Evolutionary conservation across 2,113 vertebrate species (phyloP), one percentile per base, ranked within the genome.

Genomic region (Regulus satrapa): DNA sequence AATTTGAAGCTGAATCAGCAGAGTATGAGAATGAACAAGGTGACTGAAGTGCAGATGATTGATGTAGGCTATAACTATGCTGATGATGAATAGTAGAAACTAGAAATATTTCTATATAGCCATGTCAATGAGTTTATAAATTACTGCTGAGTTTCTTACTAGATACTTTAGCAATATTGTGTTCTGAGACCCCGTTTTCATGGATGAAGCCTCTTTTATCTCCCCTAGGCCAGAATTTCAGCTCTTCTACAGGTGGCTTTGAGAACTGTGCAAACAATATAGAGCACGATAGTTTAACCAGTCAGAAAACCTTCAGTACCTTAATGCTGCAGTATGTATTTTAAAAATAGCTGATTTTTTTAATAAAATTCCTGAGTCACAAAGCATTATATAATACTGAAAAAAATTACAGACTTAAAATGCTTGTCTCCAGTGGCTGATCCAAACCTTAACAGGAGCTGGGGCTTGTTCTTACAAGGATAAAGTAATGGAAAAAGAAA

Each of bases 1-100:
- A 94, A 91, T 74, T 55, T 89, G 81, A 78, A 95, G 94, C 92
- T 92, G 92, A 94, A 79, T 96, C 94, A 95, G 96, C 95, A 91
- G 77, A 82, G 41, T 80, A n/a, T 69, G 85, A 84, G 94, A 94
- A 88, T 74, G 89, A 94, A 18, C 54, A 83, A 88, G 78, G 92
- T 93, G 89, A 88, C 89, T 83, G 78, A 92, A 95, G 92, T 93
- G 71, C 28, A 12, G 28, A 88, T 95, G 93, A 97, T 88, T 92
- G 94, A 96, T 96, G 71, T 48, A 67, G 88, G 92, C 94, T 97
- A 68, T 96, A 95, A 94, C 92, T 95, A 85, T 69, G 63, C 85
- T 94, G 85, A 51, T 96, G 93, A 94, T 92, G 87, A 95, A 96
- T 93, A 95, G 85, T 43, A 54, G 93, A 85, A 92, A 94, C 92